Conservation (phyloP, 2,888 invertebrate genomes). For the Macroteleia sp. region DNA sequence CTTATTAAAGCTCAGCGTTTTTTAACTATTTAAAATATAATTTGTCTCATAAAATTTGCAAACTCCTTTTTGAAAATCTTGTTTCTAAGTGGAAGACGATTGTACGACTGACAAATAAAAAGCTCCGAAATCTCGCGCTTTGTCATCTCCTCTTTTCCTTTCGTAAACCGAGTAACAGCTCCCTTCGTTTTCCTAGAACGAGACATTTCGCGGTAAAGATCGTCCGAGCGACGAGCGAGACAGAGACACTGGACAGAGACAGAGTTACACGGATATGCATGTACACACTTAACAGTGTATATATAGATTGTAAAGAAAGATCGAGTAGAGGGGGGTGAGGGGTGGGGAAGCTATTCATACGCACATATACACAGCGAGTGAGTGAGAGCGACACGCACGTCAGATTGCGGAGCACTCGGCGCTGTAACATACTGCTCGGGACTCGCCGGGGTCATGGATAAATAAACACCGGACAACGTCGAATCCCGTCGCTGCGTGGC, state of each 20-base stretch:
- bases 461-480: conserved; percentile 45
- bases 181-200: conserved; percentile 33
- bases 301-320: conserved; percentile 51
- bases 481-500: conserved; percentile 4
- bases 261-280: conserved; percentile 43
- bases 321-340: neutral
- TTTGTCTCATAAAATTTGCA: too few relatives aligned
- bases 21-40: too few relatives aligned
- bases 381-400: conserved; percentile 55
- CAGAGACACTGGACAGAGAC: conserved; percentile 35
- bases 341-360: conserved; percentile 57
- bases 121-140: too few relatives aligned
- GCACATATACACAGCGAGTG: conserved; percentile 66
- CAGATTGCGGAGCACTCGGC: conserved; percentile 50
- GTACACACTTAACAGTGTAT: conserved; percentile 52
- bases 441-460: conserved; percentile 63
- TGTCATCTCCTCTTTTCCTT: neutral
- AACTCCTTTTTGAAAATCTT: too few relatives aligned
- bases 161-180: neutral
- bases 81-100: too few relatives aligned
- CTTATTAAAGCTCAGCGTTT: too few relatives aligned
- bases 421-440: conserved; percentile 54
- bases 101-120: too few relatives aligned
- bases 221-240: conserved; percentile 23
- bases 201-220: conserved; percentile 51